phyloP scores from a whole-genome alignment of 2,888 invertebrate genomes.

The Neoscelio sp. region DNA sequence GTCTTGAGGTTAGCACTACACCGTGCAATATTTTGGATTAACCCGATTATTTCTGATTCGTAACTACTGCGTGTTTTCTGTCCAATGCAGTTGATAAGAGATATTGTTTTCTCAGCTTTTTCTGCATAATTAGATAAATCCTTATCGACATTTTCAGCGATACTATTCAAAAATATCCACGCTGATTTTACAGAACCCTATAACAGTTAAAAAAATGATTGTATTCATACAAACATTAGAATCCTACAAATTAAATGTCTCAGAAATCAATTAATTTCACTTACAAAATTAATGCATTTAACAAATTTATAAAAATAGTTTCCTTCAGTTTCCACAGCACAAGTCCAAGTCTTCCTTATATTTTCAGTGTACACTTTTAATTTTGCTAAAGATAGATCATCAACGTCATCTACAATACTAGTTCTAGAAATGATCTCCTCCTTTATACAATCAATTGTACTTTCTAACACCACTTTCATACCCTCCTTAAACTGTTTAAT shows the following conservation, averaged over 20 bases:
- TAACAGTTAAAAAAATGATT: too few relatives aligned
- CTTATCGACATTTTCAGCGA: neutral
- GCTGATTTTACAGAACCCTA: slow-evolving; percentile 3
- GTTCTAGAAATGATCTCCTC: neutral
- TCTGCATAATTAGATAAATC: neutral
- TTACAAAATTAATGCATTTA: slow-evolving; percentile 18
- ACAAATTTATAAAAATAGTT: slow-evolving; percentile 10
- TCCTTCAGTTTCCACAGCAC: slow-evolving; percentile 16
- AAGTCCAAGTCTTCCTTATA: slow-evolving; percentile 3
- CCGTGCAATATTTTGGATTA: neutral
- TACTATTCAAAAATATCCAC: neutral
- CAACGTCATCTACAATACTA: neutral
- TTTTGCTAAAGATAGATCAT: slow-evolving; percentile 3
- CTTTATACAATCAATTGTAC: slow-evolving; percentile 4
- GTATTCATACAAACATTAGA: neutral
- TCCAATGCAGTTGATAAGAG: neutral
- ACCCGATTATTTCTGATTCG: neutral
- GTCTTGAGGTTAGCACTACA: neutral
- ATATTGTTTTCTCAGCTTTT: neutral
- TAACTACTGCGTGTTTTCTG: neutral
- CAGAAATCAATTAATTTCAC: slow-evolving; percentile 2
- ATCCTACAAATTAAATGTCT: neutral
- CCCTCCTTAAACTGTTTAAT: neutral
- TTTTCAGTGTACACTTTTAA: neutral
- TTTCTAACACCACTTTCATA: neutral